Evolutionary conservation across 92 coral and sea anemone species (phyloP), one percentile per base, ranked within the genome.

Genomic region (Epizoanthus scotinus): DNA sequence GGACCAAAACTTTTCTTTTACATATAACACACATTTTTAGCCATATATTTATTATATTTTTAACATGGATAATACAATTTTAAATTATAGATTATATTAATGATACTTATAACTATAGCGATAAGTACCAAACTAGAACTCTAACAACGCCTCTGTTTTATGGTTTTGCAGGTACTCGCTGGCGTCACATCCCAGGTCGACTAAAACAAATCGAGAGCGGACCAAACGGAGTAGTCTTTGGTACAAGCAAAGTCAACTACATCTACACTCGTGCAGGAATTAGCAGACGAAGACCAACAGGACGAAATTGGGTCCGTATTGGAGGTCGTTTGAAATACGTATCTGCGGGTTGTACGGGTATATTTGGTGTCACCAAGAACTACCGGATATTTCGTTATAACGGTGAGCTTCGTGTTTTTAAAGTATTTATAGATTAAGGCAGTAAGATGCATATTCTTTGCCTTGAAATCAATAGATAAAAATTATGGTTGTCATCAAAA

Each of bases 301-400:
- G 81, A 59, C 60, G 68, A 40, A 21, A 75, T 38, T 85, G 89
- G 89, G 40, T 63, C 9, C 77, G 70, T 53, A 60, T 85, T 3
- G 71, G 80, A 36, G 70, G 72, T 10, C 79, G 70, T 28, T 80
- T 59, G 54, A 79, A 79, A 19, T 70, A 70, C 34, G 80, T 85
- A 36, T 28, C 81, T 18, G 89, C 82, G 29, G 89, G 89, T 14
- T 74, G 83, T 42, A 60, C 54, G 5, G 89, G 89, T 24, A 84
- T 85, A 6, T 85, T 56, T 77, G 84, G 81, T 1, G 29, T 85
- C 28, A 53, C 22, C 77, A 63, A 61, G 26, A 42, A 72, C 31
- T 34, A 73, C 31, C 84, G 62, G 42, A 74, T 85, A 13, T 82
- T 55, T 57, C 68, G 63, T n/a, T 75, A 75, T 47, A 47, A 9